Conservation (phyloP, 1,140 invertebrate genomes). For the Sycophila sp. region DNA sequence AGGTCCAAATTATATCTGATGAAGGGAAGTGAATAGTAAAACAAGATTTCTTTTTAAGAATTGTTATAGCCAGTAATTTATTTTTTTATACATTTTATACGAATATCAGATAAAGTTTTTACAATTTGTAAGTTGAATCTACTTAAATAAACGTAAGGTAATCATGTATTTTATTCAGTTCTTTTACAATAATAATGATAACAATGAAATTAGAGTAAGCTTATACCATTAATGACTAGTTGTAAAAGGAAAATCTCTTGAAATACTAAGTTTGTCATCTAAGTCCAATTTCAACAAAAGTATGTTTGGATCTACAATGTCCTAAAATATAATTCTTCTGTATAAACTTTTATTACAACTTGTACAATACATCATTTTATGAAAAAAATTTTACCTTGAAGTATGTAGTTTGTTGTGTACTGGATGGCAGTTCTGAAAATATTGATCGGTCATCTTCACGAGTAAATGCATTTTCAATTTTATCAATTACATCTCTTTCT, state of each 20-base stretch:
- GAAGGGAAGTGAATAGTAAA: too few relatives aligned
- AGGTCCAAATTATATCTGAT: too few relatives aligned
- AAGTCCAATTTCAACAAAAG: conserved; percentile 56
- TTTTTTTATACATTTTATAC: conserved; percentile 19
- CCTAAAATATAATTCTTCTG: conserved; percentile 46
- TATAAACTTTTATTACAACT: neutral
- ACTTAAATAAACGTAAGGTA: too few relatives aligned
- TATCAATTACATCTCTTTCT: conserved; percentile 47
- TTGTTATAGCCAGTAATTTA: too few relatives aligned
- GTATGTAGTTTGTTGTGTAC: conserved; percentile 40
- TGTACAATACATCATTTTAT: conserved; percentile 29
- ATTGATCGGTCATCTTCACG: conserved; percentile 28
- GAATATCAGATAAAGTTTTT: conserved; percentile 33
- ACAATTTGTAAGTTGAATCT: conserved; percentile 31
- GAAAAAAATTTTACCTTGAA: conserved; percentile 49
- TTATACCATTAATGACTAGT: conserved; percentile 15
- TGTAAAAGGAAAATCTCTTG: conserved; percentile 18
- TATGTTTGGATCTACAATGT: conserved; percentile 56
- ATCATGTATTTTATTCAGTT: too few relatives aligned
- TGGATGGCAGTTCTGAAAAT: conserved; percentile 22
- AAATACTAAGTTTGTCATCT: conserved; percentile 48
- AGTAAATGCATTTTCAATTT: conserved; percentile 25
- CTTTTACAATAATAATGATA: conserved; percentile 35
- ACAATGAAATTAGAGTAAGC: conserved; percentile 35
- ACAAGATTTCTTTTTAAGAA: too few relatives aligned